Base-by-base conservation (phyloP, 2,888 invertebrate species). In the Yponomeuta plumbellus region DNA sequence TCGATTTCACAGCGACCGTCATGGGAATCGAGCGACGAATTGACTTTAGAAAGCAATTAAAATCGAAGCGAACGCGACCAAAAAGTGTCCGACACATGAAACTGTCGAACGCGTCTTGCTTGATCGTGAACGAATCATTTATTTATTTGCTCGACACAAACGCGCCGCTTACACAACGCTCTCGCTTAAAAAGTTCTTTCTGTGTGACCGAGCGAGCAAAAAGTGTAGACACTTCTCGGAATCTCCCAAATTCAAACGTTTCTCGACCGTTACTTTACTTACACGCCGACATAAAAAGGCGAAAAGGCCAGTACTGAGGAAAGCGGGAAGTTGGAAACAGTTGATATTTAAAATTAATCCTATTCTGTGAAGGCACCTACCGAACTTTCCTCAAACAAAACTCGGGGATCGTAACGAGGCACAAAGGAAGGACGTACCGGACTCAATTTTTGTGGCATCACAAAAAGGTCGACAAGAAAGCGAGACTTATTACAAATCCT, bases 1-100 rank as follows among this genome's bases (percentile, higher is more conserved):
- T 86, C 88, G 82, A 88, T 89, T 88, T 89, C 86, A 86, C 85
- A 84, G 85, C 83, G 84, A 81, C 85, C 82, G 88, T 85, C 90
- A 87, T 90, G 91, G 89, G 91, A 91, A 89, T 89, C 82, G 83
- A 84, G 81, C 83, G 84, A 82, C 86, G 86, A 86, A 86, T 85
- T 81, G 82, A 85, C 80, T 87, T 86, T 85, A 84, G 86, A 88
- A 90, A 88, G 89, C 85, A 90, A 90, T 91, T 90, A 90, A 87
- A 88, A 85, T 86, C 76, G 79, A 80, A 80, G 76, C 75, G 76
- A 77, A 75, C 73, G 76, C 78, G 72, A 78, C 80, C 79, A 80
- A 84, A 84, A 86, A 84, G 79, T 81, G 78, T 80, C 57, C 79
- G 84, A 85, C 81, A 84, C 84, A 81, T 85, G 79, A 78, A 84